Evolutionary conservation across 2,888 invertebrate genomes (phyloP).

Genomic region (Tetramorium bicarinatum): DNA sequence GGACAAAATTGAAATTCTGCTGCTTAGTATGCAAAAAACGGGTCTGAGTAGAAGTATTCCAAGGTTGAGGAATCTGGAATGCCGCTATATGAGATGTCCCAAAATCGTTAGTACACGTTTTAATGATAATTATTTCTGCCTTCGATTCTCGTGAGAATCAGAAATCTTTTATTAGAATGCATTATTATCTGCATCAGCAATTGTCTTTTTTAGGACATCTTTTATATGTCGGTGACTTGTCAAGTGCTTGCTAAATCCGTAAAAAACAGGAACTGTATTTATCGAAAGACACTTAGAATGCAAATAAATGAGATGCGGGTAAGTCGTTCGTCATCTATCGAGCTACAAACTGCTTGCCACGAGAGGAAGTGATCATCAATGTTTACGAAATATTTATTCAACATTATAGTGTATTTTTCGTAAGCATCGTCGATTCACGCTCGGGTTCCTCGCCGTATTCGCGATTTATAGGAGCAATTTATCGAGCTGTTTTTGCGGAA

Average conservation of each 20-base stretch:
- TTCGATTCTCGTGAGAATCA: neutral
- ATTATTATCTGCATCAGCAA: neutral
- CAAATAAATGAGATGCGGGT: constrained; percentile 21
- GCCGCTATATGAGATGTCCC: constrained; percentile 37
- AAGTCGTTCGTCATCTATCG: constrained; percentile 29
- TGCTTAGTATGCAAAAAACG: constrained; percentile 65
- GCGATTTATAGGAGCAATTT: neutral
- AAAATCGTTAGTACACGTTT: neutral
- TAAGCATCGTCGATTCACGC: neutral
- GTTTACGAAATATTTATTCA: constrained; percentile 14
- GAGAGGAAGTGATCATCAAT: constrained; percentile 26
- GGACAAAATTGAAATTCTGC: constrained; percentile 52
- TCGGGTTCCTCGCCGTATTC: neutral
- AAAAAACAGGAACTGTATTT: constrained; percentile 29
- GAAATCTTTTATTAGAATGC: neutral
- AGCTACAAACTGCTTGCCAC: constrained; percentile 20
- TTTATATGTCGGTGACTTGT: constrained; percentile 19
- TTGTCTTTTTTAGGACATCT: constrained; percentile 25
- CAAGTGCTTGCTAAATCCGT: constrained; percentile 45
- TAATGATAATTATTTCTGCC: neutral
- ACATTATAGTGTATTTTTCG: neutral
- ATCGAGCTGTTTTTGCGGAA: neutral
- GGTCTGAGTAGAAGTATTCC: constrained; percentile 58
- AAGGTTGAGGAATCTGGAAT: constrained; percentile 44
- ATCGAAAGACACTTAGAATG: constrained; percentile 44